Conservation (phyloP, 2,888 invertebrate species). For the Augiades crinisus region DNA sequence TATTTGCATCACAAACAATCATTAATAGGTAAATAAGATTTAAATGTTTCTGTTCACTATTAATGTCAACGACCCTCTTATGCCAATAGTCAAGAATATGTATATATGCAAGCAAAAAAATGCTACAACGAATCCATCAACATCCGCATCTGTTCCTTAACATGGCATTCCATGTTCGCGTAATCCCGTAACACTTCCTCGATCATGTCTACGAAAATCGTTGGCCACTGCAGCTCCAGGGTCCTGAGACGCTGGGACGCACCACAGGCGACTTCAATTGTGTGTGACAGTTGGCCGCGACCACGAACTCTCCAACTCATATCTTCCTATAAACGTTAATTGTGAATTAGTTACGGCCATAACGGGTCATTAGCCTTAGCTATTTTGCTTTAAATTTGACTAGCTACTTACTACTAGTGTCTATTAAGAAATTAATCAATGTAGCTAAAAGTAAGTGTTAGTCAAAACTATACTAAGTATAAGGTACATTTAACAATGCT, state of each 20-base stretch:
- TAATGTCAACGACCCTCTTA: too few relatives aligned
- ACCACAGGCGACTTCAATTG: constrained; percentile 88
- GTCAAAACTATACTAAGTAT: too few relatives aligned
- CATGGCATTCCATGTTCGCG: constrained; percentile 89
- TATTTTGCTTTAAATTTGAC: too few relatives aligned
- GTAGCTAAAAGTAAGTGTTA: too few relatives aligned
- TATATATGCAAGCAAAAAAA: too few relatives aligned
- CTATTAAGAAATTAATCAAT: too few relatives aligned
- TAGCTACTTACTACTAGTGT: too few relatives aligned
- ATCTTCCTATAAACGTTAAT: constrained; percentile 81
- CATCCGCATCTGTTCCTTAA: constrained; percentile 84
- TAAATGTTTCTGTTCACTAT: too few relatives aligned
- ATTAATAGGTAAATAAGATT: background rate
- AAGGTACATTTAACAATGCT: too few relatives aligned
- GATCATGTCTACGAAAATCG: constrained; percentile 88
- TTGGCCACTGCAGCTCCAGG: constrained; percentile 89
- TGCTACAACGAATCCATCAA: constrained; percentile 63
- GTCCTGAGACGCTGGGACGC: constrained; percentile 89
- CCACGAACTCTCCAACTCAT: constrained; percentile 88
- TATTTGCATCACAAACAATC: too few relatives aligned
- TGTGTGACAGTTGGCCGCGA: constrained; percentile 84
- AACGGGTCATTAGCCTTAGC: too few relatives aligned
- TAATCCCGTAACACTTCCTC: constrained; percentile 90
- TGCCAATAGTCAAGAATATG: too few relatives aligned
- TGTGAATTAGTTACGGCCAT: background rate